A percentile compares a stretch with the other conserved stretches of the same genome.
Conservation (phyloP, 2,113 vertebrate species). For the Gopherus flavomarginatus region DNA sequence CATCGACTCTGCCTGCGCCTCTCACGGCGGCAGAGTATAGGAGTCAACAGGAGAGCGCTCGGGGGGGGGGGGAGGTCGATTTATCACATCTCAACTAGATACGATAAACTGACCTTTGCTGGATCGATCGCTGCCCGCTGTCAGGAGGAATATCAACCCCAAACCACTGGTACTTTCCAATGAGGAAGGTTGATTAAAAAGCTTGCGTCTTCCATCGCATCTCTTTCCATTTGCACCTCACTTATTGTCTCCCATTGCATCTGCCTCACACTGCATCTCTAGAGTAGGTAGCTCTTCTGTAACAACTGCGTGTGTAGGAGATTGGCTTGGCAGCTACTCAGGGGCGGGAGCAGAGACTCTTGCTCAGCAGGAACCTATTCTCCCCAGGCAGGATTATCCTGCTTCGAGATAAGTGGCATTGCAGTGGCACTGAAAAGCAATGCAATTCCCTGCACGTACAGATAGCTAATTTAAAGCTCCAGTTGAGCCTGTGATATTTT, state of each 20-base stretch:
- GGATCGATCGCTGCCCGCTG: too few species aligned
- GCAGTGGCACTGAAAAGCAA: neutral
- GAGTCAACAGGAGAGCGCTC: too few species aligned
- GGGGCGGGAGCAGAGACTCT: neutral
- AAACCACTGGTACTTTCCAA: neutral
- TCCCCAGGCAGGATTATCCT: neutral
- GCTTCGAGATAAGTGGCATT: neutral
- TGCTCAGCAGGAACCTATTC: neutral
- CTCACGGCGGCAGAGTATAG: too few species aligned
- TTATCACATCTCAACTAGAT: too few species aligned
- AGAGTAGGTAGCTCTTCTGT: neutral
- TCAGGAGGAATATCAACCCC: neutral
- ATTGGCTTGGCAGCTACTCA: neutral
- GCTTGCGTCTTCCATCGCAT: neutral
- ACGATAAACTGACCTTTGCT: too few species aligned
- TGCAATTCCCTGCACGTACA: fast-evolving
- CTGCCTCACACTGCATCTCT: neutral
- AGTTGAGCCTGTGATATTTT: neutral
- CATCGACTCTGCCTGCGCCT: too few species aligned
- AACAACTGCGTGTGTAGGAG: neutral
- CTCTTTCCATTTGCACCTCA: fast-evolving
- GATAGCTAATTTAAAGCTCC: neutral
- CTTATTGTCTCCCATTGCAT: neutral
- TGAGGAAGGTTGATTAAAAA: neutral
- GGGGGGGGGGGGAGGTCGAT: too few species aligned